These are phyloP conservation scores for Cantharis flavilabris DNA, from an alignment of 2,888 invertebrate species.

Conservation along the genomic window DNA sequence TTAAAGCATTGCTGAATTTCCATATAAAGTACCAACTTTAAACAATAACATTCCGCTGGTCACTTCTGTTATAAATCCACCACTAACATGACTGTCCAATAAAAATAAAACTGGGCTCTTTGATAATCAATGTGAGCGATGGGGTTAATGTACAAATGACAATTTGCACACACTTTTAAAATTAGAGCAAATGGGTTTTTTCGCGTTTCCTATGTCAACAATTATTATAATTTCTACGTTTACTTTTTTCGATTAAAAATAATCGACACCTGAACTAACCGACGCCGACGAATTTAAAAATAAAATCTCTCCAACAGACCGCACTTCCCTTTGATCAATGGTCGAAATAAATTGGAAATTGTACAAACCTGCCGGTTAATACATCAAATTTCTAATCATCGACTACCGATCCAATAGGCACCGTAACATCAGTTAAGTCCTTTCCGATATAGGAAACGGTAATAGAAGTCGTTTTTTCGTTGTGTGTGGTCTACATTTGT, in stretches of 20 bases:
- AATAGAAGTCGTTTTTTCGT: slow-evolving; percentile 20
- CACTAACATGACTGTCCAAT: slow-evolving; percentile 23
- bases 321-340: neutral
- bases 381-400: neutral
- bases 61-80: slow-evolving; percentile 41
- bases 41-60: slow-evolving; percentile 47
- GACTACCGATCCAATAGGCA: neutral
- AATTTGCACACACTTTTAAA: neutral
- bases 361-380: neutral
- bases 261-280: too few species aligned
- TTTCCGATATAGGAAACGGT: slow-evolving; percentile 13
- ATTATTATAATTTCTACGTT: neutral
- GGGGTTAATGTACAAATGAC: neutral
- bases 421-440: slow-evolving; percentile 7
- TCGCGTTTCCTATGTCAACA: neutral
- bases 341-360: neutral
- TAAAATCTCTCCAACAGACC: neutral
- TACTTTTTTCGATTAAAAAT: too few species aligned
- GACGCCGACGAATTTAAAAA: neutral
- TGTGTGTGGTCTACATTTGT: slow-evolving; percentile 32
- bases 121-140: slow-evolving; percentile 20
- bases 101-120: slow-evolving; percentile 23
- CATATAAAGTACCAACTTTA: slow-evolving; percentile 44
- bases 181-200: neutral
- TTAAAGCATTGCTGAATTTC: slow-evolving; percentile 36